Conservation (phyloP, 2,797 vertebrate species). For the Meriones psammophilus region DNA sequence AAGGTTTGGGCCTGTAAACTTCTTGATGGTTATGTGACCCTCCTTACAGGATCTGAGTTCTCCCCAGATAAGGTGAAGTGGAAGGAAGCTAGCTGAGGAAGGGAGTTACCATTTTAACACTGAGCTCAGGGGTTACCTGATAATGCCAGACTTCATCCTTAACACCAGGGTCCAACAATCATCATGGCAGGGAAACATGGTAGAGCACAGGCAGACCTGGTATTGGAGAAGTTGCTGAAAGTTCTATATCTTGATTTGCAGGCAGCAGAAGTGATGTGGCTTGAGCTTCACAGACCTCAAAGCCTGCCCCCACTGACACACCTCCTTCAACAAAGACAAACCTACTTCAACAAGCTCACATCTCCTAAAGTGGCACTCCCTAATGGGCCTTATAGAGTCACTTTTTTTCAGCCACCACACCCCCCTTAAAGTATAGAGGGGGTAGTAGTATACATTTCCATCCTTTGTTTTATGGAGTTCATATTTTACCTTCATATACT, state of each 20-base stretch:
- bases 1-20: no score
- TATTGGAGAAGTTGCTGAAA: background rate
- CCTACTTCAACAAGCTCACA: background rate
- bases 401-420: background rate
- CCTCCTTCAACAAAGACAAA: background rate
- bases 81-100: no score
- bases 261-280: background rate
- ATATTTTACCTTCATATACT: background rate
- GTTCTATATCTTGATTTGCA: background rate
- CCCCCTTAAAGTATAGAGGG: slow-evolving; percentile 30
- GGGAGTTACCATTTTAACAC: no score
- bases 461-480: slow-evolving; percentile 33
- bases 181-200: background rate
- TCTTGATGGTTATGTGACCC: no score
- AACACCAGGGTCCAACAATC: background rate
- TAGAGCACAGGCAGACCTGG: background rate
- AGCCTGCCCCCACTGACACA: no score
- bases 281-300: background rate
- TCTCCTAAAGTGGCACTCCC: background rate
- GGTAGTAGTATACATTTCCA: background rate
- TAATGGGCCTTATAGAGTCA: background rate
- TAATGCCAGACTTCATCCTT: no score
- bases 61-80: no score
- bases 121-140: no score
- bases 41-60: no score